Percentiles rank a stretch among this genome's conserved stretches.
Conservation (phyloP, 2,797 vertebrate species). For the Pygocentrus nattereri region DNA sequence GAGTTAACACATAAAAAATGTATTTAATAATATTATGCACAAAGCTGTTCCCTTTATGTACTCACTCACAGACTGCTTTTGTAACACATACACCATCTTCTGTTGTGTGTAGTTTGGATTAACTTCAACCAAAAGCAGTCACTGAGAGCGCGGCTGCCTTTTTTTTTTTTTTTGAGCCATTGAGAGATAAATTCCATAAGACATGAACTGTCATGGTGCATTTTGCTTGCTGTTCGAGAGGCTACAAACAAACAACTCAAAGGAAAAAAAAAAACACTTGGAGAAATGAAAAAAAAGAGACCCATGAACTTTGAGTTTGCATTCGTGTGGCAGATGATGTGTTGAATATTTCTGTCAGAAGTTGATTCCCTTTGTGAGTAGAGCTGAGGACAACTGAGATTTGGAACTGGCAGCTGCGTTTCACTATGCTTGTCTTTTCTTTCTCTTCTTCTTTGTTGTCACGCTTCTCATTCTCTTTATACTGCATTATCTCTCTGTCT, state of each 20-base stretch:
- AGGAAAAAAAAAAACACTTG: slow-evolving; percentile 31
- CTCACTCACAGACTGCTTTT: slow-evolving; percentile 23
- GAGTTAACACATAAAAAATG: not conserved
- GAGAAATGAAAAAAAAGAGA: slow-evolving; percentile 8
- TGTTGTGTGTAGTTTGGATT: slow-evolving; percentile 30
- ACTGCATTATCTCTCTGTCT: slow-evolving; percentile 41
- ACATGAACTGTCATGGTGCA: not conserved
- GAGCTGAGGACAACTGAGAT: slow-evolving; percentile 43
- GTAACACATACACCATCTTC: slow-evolving; percentile 8
- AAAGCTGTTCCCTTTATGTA: slow-evolving; percentile 36
- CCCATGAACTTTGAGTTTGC: slow-evolving; percentile 24
- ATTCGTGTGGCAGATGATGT: slow-evolving; percentile 54
- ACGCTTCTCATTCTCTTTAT: slow-evolving; percentile 60
- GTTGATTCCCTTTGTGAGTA: slow-evolving; percentile 52
- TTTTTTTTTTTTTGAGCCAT: too few species aligned
- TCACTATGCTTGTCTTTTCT: slow-evolving; percentile 51
- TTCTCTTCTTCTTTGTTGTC: slow-evolving; percentile 48
- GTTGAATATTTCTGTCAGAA: slow-evolving; percentile 66
- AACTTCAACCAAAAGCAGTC: slow-evolving; percentile 24
- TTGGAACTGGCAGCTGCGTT: slow-evolving; percentile 48
- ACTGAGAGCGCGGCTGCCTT: not conserved
- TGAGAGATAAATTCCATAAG: not conserved
- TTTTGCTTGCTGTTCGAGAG: slow-evolving; percentile 42
- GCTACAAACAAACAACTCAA: slow-evolving; percentile 45
- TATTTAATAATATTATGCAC: not conserved